These are phyloP conservation scores for Gobio gobio DNA, from an alignment of 2,113 vertebrate genomes.

Conservation along the genomic window DNA sequence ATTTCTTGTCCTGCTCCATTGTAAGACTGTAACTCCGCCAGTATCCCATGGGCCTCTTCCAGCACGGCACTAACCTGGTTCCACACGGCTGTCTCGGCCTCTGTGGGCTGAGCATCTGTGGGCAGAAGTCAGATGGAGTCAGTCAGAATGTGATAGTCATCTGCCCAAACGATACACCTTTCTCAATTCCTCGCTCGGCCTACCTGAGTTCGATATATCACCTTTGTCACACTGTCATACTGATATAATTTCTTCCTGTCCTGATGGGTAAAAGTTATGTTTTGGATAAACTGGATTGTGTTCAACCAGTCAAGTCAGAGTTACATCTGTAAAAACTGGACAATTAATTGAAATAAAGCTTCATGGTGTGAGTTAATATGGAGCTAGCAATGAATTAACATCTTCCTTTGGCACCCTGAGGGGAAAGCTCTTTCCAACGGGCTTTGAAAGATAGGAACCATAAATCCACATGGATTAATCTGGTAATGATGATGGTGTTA, in stretches of 20 bases:
- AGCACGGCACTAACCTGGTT: slow-evolving; percentile 93
- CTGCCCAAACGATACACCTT: neutral
- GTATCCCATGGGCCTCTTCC: slow-evolving; percentile 87
- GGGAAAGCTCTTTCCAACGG: neutral
- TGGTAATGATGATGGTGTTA: slow-evolving; percentile 38
- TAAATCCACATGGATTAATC: slow-evolving; percentile 44
- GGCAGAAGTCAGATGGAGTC: slow-evolving; percentile 9
- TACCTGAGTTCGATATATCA: slow-evolving; percentile 31
- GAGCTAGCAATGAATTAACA: slow-evolving; percentile 22
- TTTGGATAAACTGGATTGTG: neutral
- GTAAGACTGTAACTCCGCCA: slow-evolving; percentile 91
- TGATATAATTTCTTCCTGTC: slow-evolving; percentile 4
- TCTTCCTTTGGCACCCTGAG: slow-evolving; percentile 3
- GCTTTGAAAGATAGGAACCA: slow-evolving; percentile 22
- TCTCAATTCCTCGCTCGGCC: slow-evolving; percentile 1
- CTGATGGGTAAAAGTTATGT: slow-evolving; percentile 7
- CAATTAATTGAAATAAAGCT: neutral
- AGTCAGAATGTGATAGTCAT: slow-evolving; percentile 24
- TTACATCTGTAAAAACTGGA: neutral
- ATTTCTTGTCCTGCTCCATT: slow-evolving; percentile 91
- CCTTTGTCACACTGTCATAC: slow-evolving; percentile 49
- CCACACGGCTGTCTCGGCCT: slow-evolving; percentile 91
- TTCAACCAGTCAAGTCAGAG: neutral
- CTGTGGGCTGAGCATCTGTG: slow-evolving; percentile 90
- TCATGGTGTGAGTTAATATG: slow-evolving; percentile 12